A percentile compares a stretch with the other conserved stretches of the same genome.
Conservation (phyloP, 2,113 vertebrate genomes). For the Halcyon malimbica region DNA sequence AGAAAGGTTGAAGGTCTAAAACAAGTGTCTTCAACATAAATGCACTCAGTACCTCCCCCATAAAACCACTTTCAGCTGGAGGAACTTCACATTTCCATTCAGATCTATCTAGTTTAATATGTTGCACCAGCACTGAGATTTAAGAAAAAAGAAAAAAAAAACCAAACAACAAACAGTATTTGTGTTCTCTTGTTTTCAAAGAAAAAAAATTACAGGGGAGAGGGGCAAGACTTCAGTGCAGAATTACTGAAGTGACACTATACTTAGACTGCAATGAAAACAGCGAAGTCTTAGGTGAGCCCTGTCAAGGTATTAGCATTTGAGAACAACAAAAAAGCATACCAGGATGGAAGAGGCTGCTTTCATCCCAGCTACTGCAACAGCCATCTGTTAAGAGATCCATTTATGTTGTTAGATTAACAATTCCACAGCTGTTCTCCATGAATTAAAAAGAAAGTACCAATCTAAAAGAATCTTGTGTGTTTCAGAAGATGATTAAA, state of each 20-base stretch:
- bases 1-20: not conserved
- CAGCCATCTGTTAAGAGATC: slow-evolving; percentile 31
- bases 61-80: not conserved
- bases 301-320: not conserved
- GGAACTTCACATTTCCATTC: not conserved
- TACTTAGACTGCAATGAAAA: not conserved
- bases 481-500: not conserved
- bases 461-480: not conserved
- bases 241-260: not conserved
- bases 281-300: not conserved
- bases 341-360: not conserved
- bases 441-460: not conserved
- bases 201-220: not conserved
- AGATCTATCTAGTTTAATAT: not conserved
- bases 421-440: slow-evolving; percentile 35
- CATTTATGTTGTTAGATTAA: not conserved
- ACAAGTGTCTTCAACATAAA: not conserved
- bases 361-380: not conserved
- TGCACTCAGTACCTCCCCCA: not conserved
- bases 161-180: not conserved
- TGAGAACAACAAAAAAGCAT: not conserved
- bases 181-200: not conserved
- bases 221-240: not conserved
- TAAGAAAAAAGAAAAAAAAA: not conserved
- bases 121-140: not conserved